Conservation (phyloP, 2,113 vertebrate genomes). For the Onychorhynchus coronatus region DNA sequence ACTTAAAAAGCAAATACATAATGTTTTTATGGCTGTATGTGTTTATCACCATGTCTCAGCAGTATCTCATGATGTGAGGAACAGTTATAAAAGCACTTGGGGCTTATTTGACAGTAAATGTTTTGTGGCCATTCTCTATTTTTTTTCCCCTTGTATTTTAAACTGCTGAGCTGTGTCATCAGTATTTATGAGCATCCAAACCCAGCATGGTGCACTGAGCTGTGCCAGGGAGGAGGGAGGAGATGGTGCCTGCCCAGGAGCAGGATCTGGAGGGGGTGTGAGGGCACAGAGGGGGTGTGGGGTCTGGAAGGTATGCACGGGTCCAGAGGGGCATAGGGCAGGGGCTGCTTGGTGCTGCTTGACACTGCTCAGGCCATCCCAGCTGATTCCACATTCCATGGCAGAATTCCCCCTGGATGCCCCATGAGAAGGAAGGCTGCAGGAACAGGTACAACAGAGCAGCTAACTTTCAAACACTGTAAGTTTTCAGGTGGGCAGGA, state of each 20-base stretch:
- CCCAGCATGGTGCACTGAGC: rapidly evolving
- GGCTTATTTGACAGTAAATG: not conserved
- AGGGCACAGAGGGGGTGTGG: not conserved
- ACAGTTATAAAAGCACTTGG: not conserved
- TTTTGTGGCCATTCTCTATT: not conserved
- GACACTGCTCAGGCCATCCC: not conserved
- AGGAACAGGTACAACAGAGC: not conserved
- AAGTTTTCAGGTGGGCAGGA: not conserved
- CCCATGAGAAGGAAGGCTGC: not conserved
- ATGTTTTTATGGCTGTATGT: not conserved
- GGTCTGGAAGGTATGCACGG: not conserved
- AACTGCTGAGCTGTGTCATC: not conserved
- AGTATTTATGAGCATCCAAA: not conserved
- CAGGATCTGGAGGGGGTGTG: not conserved
- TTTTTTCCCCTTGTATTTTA: not conserved
- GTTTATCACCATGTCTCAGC: not conserved
- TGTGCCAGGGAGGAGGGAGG: not conserved
- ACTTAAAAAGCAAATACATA: not conserved
- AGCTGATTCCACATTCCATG: not conserved
- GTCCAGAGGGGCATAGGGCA: not conserved
- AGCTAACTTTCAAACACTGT: not conserved
- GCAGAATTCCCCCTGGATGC: not conserved
- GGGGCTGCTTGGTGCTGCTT: not conserved
- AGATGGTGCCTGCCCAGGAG: not conserved
- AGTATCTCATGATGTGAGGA: not conserved